Evolutionary conservation across 2,888 invertebrate species (phyloP).

Genomic region (Linnaemya vulpina): DNA sequence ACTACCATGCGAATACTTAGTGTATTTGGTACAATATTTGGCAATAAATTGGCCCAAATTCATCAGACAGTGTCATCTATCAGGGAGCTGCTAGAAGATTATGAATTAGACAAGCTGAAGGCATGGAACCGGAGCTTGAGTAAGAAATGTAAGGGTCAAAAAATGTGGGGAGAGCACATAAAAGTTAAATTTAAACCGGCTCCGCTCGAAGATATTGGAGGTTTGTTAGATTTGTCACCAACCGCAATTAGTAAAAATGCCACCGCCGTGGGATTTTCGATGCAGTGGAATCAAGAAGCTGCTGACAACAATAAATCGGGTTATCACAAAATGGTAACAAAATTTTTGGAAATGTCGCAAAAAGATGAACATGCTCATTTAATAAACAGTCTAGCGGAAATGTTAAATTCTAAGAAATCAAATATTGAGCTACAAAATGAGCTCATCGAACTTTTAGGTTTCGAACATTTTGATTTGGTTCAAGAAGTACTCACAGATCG

Average conservation of each 20-base stretch:
- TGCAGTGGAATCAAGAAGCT: conserved; percentile 74
- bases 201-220: conserved; percentile 67
- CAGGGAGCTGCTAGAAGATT: conserved; percentile 83
- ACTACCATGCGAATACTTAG: conserved; percentile 85
- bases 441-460: conserved; percentile 93
- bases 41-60: conserved; percentile 84
- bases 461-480: conserved; percentile 91
- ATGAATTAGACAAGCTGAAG: conserved; percentile 84
- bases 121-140: conserved; percentile 81
- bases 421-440: conserved; percentile 91
- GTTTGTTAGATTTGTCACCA: conserved; percentile 76
- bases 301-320: conserved; percentile 9
- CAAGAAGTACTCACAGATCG: conserved; percentile 87
- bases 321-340: conserved; percentile 74
- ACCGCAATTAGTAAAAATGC: conserved; percentile 73
- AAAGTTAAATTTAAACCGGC: conserved; percentile 69
- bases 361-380: conserved; percentile 71
- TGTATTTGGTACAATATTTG: conserved; percentile 85
- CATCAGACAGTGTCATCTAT: conserved; percentile 85
- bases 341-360: conserved; percentile 76
- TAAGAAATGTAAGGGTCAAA: conserved; percentile 61
- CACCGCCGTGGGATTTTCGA: conserved; percentile 75
- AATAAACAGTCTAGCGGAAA: conserved; percentile 80
- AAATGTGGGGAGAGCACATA: conserved; percentile 78
- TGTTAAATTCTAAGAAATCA: conserved; percentile 85